Evolutionary conservation across 30 jellyfish, hydroid and myxozoan species (phyloP).

Genomic region (Nemopilema nomurai): DNA sequence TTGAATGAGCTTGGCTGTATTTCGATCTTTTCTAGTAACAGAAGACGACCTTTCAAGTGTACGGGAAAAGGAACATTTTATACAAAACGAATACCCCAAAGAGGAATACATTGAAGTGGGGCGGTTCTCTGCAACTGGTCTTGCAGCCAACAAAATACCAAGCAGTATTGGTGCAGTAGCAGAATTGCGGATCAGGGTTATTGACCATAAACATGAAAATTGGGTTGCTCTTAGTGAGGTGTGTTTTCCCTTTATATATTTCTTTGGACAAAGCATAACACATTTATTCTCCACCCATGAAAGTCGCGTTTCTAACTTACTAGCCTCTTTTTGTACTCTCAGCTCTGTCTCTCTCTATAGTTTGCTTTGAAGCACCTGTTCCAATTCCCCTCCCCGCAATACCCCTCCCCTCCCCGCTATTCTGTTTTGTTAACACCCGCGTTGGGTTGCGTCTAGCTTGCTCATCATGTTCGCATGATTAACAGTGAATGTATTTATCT

Average conservation of each 20-base stretch:
- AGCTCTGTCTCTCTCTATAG: too few relatives aligned
- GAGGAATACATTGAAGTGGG: constrained; percentile 76
- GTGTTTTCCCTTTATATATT: background rate
- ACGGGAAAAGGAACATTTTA: constrained; percentile 36
- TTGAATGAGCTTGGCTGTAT: background rate
- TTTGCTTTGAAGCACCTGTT: too few relatives aligned
- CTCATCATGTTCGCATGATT: too few relatives aligned
- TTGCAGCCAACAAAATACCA: constrained; percentile 68
- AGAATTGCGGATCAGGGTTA: constrained; percentile 88
- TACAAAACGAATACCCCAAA: constrained; percentile 53
- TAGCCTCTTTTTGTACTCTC: too few relatives aligned
- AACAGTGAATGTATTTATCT: too few relatives aligned
- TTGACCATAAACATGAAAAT: constrained; percentile 72
- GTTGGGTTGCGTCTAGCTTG: too few relatives aligned
- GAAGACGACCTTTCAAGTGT: constrained; percentile 10
- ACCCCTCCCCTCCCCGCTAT: background rate
- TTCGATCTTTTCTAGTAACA: background rate
- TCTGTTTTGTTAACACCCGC: too few relatives aligned
- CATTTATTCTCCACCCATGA: too few relatives aligned
- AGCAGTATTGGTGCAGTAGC: constrained; percentile 59
- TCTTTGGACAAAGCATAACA: too few relatives aligned
- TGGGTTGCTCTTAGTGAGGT: constrained; percentile 96
- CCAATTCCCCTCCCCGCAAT: background rate
- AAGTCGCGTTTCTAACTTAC: too few relatives aligned
- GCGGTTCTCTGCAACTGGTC: constrained; percentile 69